Evolutionary conservation across 53 echinoderm and acorn worm genomes (phyloP).

Genomic region (Patiria pectinifera): DNA sequence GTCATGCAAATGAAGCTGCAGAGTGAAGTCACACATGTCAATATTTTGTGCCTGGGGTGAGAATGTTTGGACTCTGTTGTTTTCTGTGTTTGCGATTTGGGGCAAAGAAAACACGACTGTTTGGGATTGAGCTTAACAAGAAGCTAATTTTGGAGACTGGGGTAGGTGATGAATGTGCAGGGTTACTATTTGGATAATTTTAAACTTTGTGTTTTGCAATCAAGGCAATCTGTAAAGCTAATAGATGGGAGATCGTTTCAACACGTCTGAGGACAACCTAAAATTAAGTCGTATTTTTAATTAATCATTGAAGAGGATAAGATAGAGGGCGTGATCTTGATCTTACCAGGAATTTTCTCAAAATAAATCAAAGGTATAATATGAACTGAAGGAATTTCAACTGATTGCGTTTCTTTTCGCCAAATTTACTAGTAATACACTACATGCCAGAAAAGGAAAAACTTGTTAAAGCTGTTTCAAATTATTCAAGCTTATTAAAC

Average conservation of each 20-base stretch:
- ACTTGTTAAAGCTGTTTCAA: neutral
- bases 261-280: too few relatives aligned
- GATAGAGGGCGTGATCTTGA: too few relatives aligned
- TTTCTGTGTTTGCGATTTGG: conserved; percentile 8
- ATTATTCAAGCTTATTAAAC: too few relatives aligned
- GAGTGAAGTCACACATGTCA: neutral
- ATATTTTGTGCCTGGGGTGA: conserved; percentile 11
- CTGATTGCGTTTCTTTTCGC: neutral
- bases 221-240: too few relatives aligned
- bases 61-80: conserved; percentile 21
- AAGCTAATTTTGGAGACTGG: neutral
- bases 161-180: neutral
- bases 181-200: conserved; percentile 1
- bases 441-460: neutral
- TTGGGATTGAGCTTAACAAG: neutral
- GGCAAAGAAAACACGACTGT: neutral
- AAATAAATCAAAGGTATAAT: too few relatives aligned
- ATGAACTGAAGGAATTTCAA: too few relatives aligned
- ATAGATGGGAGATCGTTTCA: too few relatives aligned
- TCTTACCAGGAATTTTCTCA: too few relatives aligned
- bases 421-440: neutral
- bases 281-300: too few relatives aligned
- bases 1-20: conserved; percentile 12
- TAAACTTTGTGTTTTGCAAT: neutral
- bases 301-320: too few relatives aligned